These are phyloP conservation scores for Schizaphis graminum DNA, from an alignment of 2,888 invertebrate species.

Conservation along the genomic window DNA sequence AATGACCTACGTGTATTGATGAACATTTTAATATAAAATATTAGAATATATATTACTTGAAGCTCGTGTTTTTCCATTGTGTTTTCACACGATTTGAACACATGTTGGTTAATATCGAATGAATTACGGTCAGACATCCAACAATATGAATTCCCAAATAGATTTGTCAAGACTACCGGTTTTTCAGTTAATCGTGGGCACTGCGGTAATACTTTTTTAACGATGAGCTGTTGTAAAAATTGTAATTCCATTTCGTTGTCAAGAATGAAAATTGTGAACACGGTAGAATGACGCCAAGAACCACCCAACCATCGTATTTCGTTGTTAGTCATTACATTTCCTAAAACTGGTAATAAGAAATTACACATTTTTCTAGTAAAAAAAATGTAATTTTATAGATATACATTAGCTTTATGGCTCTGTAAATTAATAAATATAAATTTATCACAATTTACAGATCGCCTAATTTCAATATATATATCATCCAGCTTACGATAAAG, in stretches of 20 bases:
- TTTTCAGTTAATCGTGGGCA: conserved; percentile 73
- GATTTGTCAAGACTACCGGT: conserved; percentile 67
- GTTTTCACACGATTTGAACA: conserved; percentile 69
- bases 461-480: neutral
- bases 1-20: neutral
- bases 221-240: conserved; percentile 72
- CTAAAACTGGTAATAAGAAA: conserved; percentile 66
- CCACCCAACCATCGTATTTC: conserved; percentile 71
- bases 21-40: neutral
- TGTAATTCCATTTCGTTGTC: conserved; percentile 71
- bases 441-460: neutral
- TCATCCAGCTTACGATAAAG: neutral
- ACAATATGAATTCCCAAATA: conserved; percentile 71
- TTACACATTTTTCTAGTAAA: neutral
- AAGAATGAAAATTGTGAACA: conserved; percentile 73
- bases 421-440: neutral
- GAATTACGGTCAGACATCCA: conserved; percentile 72
- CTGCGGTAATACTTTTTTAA: conserved; percentile 71
- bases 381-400: neutral
- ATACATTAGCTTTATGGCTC: neutral
- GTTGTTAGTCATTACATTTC: conserved; percentile 63
- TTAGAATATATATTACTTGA: conserved; percentile 66
- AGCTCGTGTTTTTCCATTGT: conserved; percentile 68
- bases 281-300: conserved; percentile 71
- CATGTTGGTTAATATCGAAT: conserved; percentile 73